Percentiles rank a stretch among this genome's conserved stretches.
These are phyloP conservation scores for Eilema depressum DNA, from an alignment of 2,888 invertebrate genomes.

Conservation along the genomic window DNA sequence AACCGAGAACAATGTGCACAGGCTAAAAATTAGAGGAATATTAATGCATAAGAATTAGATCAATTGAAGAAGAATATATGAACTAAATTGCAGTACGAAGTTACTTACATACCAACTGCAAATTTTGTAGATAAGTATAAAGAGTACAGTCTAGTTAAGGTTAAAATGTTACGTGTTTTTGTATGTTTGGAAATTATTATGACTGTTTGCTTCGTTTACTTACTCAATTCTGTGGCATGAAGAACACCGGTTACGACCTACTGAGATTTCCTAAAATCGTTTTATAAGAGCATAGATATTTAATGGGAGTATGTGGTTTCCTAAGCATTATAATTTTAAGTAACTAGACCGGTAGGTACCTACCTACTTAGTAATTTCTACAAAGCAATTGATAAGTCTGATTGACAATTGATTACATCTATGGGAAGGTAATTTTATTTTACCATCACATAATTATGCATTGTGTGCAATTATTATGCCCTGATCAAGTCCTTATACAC, in stretches of 20 bases:
- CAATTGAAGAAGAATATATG: too few relatives aligned
- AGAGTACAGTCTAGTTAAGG: not conserved
- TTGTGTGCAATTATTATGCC: not conserved
- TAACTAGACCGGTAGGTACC: not conserved
- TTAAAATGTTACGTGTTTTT: not conserved
- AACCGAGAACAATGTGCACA: too few relatives aligned
- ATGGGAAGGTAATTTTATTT: not conserved
- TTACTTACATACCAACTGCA: too few relatives aligned
- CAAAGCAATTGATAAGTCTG: not conserved
- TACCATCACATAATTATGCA: not conserved
- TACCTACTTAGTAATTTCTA: too few relatives aligned
- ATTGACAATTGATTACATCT: not conserved
- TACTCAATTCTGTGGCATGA: not conserved
- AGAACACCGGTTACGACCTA: not conserved
- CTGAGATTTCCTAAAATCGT: not conserved
- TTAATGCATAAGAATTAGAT: too few relatives aligned
- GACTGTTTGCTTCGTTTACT: not conserved
- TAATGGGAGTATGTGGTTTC: not conserved
- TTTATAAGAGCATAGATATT: not conserved
- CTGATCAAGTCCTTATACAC: too few relatives aligned
- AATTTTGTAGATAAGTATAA: too few relatives aligned
- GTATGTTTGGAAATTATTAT: not conserved
- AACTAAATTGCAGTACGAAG: too few relatives aligned
- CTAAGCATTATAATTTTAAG: not conserved
- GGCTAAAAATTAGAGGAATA: too few relatives aligned